phyloP scores from a whole-genome alignment of 2,113 vertebrate species.

The Pardalotus punctatus region DNA sequence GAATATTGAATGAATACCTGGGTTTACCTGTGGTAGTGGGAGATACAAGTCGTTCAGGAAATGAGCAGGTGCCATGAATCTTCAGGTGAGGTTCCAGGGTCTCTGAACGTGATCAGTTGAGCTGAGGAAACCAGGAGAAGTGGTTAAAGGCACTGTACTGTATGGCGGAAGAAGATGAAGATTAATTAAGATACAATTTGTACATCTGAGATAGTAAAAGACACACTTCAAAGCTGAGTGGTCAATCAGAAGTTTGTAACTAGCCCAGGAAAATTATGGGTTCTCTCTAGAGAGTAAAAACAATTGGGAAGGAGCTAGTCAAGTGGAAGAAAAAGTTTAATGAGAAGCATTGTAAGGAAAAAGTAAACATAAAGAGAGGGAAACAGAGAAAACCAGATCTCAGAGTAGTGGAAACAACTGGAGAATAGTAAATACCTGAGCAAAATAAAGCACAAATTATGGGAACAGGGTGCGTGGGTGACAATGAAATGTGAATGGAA shows the following conservation, averaged over 20 bases:
- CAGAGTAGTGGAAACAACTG: background rate
- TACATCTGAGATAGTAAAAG: background rate
- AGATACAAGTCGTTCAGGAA: background rate
- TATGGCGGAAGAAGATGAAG: background rate
- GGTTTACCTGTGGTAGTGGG: background rate
- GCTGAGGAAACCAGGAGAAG: background rate
- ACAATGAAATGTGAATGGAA: background rate
- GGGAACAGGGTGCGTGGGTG: background rate
- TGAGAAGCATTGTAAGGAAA: background rate
- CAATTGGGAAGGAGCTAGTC: background rate
- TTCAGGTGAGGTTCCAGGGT: background rate
- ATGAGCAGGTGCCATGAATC: background rate
- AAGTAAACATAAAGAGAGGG: background rate
- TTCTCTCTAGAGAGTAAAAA: background rate
- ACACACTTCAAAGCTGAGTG: background rate
- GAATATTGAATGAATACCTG: background rate
- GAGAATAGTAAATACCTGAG: background rate
- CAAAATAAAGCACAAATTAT: background rate
- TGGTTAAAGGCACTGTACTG: background rate
- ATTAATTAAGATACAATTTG: background rate
- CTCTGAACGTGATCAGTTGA: background rate
- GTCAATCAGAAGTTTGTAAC: background rate
- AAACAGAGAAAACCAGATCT: background rate
- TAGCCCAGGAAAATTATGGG: background rate
- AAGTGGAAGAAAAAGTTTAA: background rate